A percentile compares a stretch with the other conserved stretches of the same genome.
phyloP scores from a whole-genome alignment of 2,113 vertebrate genomes.

The Ivindomyrus marchei region DNA sequence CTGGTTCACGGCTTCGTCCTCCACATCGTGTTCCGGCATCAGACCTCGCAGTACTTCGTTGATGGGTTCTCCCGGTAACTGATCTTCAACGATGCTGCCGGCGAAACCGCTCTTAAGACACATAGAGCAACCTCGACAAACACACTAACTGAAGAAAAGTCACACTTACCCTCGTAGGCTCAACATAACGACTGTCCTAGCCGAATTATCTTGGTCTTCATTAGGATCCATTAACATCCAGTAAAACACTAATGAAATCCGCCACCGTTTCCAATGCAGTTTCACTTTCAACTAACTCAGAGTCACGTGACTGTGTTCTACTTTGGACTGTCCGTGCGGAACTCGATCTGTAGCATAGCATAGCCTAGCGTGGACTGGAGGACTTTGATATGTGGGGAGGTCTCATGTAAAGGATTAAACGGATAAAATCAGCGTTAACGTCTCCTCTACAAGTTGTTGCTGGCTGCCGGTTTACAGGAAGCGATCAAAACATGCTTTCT shows the following conservation, averaged over 20 bases:
- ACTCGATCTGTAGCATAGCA: neutral
- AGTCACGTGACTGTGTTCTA: neutral
- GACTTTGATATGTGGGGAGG: neutral
- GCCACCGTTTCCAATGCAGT: neutral
- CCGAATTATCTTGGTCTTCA: neutral
- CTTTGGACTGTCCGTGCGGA: neutral
- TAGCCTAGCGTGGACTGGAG: neutral
- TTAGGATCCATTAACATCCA: neutral
- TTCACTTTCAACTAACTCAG: neutral
- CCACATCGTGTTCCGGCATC: neutral
- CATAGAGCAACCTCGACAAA: neutral
- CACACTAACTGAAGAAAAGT: neutral
- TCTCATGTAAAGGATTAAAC: neutral
- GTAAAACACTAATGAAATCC: neutral
- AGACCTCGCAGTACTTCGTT: neutral
- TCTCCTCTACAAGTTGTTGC: neutral
- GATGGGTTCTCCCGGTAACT: neutral
- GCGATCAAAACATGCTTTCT: neutral
- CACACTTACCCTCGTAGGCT: neutral
- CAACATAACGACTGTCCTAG: too few species aligned
- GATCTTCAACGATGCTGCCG: neutral
- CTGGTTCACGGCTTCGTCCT: rapidly evolving
- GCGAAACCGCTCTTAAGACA: neutral
- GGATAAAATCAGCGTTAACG: neutral
- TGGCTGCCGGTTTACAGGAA: neutral